These are phyloP conservation scores for Myathropa florea DNA, from an alignment of 2,888 invertebrate genomes.

Conservation along the genomic window DNA sequence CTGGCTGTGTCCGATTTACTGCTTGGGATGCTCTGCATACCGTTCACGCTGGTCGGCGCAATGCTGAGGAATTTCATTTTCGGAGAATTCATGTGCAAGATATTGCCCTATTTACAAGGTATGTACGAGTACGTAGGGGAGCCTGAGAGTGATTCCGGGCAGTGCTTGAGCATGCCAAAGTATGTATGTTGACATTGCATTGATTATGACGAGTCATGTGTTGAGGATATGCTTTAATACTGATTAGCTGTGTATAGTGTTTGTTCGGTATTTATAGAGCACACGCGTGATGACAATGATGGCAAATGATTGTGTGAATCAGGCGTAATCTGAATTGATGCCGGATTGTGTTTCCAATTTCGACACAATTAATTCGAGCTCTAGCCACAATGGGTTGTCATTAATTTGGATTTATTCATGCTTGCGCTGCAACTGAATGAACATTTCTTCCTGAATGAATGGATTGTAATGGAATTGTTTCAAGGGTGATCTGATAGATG, in stretches of 20 bases:
- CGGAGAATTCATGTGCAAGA: conserved; percentile 87
- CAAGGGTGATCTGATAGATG: background rate
- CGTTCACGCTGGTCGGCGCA: conserved; percentile 87
- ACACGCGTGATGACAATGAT: background rate
- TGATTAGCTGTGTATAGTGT: background rate
- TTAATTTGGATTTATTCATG: background rate
- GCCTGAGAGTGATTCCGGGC: background rate
- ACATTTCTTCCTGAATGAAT: background rate
- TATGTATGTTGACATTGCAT: background rate
- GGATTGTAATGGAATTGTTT: background rate
- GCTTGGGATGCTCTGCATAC: conserved; percentile 89
- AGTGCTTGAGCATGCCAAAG: background rate
- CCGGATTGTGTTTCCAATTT: background rate
- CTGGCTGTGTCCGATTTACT: conserved; percentile 87
- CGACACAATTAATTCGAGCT: no score
- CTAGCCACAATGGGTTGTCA: background rate
- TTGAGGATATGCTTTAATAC: no score
- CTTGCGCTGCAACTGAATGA: background rate
- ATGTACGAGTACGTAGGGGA: conserved; percentile 71
- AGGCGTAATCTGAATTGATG: background rate
- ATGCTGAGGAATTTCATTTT: conserved; percentile 87
- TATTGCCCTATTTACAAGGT: conserved; percentile 89
- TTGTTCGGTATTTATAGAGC: background rate
- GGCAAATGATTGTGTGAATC: background rate
- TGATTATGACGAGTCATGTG: background rate